These are phyloP conservation scores for Masnerella sp. DNA, from an alignment of 2,888 invertebrate species.

Conservation along the genomic window DNA sequence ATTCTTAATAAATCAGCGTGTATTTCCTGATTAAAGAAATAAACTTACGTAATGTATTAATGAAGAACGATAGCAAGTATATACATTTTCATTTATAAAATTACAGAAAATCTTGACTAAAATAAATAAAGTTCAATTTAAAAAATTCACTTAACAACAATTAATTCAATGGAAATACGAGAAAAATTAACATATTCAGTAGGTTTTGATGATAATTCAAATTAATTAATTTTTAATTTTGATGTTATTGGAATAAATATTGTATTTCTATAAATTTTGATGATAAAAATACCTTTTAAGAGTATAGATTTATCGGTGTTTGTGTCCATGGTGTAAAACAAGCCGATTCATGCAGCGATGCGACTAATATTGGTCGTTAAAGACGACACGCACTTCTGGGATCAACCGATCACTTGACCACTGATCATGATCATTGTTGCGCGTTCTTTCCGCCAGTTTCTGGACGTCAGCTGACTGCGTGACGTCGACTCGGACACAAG, in stretches of 20 bases:
- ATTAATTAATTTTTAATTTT: background rate
- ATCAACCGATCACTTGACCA: slow-evolving; percentile 53
- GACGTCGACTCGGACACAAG: slow-evolving; percentile 18
- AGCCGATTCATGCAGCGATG: slow-evolving; percentile 17
- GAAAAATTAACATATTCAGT: too few relatives aligned
- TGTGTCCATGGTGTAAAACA: slow-evolving; percentile 21
- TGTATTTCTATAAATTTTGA: background rate
- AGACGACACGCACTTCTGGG: slow-evolving; percentile 5
- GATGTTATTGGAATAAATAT: background rate
- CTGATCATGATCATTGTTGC: slow-evolving; percentile 38
- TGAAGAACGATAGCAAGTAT: too few relatives aligned
- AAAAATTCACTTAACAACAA: too few relatives aligned
- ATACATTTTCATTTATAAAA: too few relatives aligned
- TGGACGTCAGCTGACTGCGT: slow-evolving; percentile 48
- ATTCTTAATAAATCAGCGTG: background rate
- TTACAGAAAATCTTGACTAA: too few relatives aligned
- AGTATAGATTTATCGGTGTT: slow-evolving; percentile 28
- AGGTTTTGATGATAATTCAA: too few relatives aligned
- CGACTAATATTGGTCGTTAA: slow-evolving; percentile 29
- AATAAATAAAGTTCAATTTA: too few relatives aligned
- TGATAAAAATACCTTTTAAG: slow-evolving; percentile 27
- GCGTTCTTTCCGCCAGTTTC: slow-evolving; percentile 15
- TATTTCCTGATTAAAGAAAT: background rate
- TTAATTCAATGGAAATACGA: background rate
- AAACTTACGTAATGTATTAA: background rate